Conservation (phyloP, 1,140 invertebrate species). For the Zelostemma sp. region DNA sequence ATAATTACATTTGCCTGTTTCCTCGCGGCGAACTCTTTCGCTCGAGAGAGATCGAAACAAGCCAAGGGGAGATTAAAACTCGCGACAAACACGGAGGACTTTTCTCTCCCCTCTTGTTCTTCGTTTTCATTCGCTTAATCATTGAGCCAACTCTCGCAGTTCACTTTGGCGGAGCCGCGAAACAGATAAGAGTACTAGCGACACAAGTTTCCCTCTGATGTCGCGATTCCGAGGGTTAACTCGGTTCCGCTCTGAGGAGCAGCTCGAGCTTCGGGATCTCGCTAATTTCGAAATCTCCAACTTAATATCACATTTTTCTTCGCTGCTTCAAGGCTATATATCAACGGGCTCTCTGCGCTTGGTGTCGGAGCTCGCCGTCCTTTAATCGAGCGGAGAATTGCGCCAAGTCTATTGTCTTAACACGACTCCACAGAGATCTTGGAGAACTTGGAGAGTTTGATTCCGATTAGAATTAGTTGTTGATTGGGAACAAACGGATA, state of each 20-base stretch:
- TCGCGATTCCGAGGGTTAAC: conserved; percentile 4
- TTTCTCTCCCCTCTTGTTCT: neutral
- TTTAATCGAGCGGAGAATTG: neutral
- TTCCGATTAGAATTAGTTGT: too few species aligned
- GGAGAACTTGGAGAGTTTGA: too few species aligned
- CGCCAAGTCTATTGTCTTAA: neutral
- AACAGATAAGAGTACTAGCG: conserved; percentile 14
- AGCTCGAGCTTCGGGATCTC: neutral
- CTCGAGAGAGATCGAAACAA: conserved; percentile 8
- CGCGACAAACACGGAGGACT: conserved; percentile 10
- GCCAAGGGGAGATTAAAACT: conserved; percentile 15
- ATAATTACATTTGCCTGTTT: conserved; percentile 13
- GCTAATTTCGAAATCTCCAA: conserved; percentile 11
- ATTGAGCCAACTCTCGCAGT: conserved; percentile 9
- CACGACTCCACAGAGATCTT: neutral
- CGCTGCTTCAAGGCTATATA: neutral
- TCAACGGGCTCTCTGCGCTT: neutral
- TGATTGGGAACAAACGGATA: too few species aligned
- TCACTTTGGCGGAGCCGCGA: conserved; percentile 10
- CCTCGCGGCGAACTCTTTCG: neutral
- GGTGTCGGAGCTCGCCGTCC: neutral
- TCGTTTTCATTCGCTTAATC: conserved; percentile 16
- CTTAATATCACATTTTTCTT: conserved; percentile 16
- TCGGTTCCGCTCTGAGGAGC: conserved; percentile 3
- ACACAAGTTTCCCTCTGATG: conserved; percentile 25